Evolutionary conservation across 2,888 invertebrate species (phyloP), one percentile per base, ranked within the genome.

Genomic region (Tipula confusa): DNA sequence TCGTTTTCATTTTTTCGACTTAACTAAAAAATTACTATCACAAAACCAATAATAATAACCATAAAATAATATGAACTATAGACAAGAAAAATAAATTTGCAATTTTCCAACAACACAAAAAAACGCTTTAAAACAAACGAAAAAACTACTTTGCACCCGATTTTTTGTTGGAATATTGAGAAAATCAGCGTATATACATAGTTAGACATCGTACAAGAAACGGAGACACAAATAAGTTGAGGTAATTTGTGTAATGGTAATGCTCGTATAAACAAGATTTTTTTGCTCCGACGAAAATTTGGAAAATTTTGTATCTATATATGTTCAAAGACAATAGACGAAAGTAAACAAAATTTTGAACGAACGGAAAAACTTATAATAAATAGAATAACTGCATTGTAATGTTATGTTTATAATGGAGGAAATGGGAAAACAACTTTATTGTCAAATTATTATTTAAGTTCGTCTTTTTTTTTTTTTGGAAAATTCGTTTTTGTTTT

Each of bases 381-480:
- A 64, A 64, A 64, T 64, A 11, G 64, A 24, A 64, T 64, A 64
- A 64, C 64, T 64, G 64, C 64, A 64, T 64, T 64, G 64, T 64
- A 24, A 7, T 64, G 11, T 24, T 24, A 15, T 43, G 6, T 43
- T 1, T 43, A 7, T 43, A 5, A 15, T 4, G 15, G 43, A 15
- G 15, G 15, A 24, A 7, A 64, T 64, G 64, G 64, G 24, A 64
- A 43, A 64, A 24, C 18, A 64, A 64, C 64, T 64, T 64, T 64
- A 24, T 64, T 64, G 64, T 24, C 64, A 64, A 64, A 64, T 24
- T 64, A 64, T 64, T 64, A 64, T 64, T 64, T 64, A 64, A 64
- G 64, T 64, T n/a, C n/a, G n/a, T n/a, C n/a, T n/a, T n/a, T n/a
- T n/a, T n/a, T n/a, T n/a, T n/a, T 64, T 64, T 64, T 4, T 24